These are phyloP conservation scores for Mus caroli DNA, from an alignment of 2,797 vertebrate species.

Conservation along the genomic window DNA sequence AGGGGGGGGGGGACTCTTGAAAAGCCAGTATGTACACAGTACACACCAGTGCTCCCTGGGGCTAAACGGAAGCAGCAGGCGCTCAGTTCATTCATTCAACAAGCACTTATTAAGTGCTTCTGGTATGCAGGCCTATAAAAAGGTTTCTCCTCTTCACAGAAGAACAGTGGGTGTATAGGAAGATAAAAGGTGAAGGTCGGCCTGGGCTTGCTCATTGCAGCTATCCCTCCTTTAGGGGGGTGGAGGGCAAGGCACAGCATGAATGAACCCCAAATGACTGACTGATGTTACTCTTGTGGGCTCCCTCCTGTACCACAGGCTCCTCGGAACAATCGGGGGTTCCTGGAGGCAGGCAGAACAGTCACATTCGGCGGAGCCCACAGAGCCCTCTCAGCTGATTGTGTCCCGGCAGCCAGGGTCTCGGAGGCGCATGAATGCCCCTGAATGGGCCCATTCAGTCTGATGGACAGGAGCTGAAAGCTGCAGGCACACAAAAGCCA, in stretches of 20 bases:
- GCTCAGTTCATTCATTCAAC: neutral
- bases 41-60: neutral
- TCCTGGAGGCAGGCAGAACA: conserved; percentile 71
- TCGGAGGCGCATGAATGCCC: conserved; percentile 81
- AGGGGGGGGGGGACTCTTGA: neutral
- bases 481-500: conserved; percentile 85
- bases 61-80: neutral
- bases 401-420: conserved; percentile 81
- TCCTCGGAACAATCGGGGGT: conserved; percentile 72
- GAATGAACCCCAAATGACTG: conserved; percentile 52
- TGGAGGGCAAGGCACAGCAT: neutral
- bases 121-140: neutral
- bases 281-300: conserved; percentile 53
- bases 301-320: conserved; percentile 9
- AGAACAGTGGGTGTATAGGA: neutral
- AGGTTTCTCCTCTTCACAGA: conserved; percentile 40
- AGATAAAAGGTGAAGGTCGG: conserved; percentile 66
- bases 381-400: conserved; percentile 81
- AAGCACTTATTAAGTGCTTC: conserved; percentile 12
- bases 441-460: conserved; percentile 88
- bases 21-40: neutral
- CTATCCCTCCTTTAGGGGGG: neutral
- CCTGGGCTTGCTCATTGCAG: neutral
- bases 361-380: conserved; percentile 66
- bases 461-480: conserved; percentile 87